Evolutionary conservation across 1,140 invertebrate genomes (phyloP).

Genomic region (Tachypleus tridentatus): DNA sequence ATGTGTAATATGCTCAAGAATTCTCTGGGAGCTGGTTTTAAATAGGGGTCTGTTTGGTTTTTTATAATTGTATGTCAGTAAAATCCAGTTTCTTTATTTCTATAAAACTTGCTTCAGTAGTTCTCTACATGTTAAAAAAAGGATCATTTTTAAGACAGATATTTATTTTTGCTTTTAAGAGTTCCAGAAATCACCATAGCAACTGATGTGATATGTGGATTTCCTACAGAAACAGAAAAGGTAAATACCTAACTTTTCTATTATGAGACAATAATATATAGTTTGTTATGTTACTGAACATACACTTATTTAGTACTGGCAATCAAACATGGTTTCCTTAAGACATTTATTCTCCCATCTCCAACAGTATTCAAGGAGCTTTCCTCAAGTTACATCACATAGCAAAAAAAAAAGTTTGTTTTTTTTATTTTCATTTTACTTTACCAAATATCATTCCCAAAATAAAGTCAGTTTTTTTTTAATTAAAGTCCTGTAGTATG

Average conservation of each 20-base stretch:
- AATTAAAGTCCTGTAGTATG: too few relatives aligned
- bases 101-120: too few relatives aligned
- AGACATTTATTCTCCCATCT: neutral
- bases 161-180: slow-evolving; percentile 33
- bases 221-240: slow-evolving; percentile 84
- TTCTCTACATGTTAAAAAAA: too few relatives aligned
- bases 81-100: too few relatives aligned
- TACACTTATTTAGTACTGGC: neutral
- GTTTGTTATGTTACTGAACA: neutral
- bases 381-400: neutral
- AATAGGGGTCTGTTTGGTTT: too few relatives aligned
- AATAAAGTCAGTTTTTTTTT: too few relatives aligned
- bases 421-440: neutral
- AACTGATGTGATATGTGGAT: slow-evolving; percentile 97
- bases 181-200: slow-evolving; percentile 84
- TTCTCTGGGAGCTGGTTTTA: too few relatives aligned
- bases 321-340: neutral
- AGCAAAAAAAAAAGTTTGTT: neutral
- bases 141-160: slow-evolving; percentile 16
- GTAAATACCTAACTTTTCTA: slow-evolving; percentile 21
- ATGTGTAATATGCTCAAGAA: too few relatives aligned
- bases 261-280: neutral
- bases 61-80: too few relatives aligned
- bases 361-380: neutral
- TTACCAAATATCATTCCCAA: too few relatives aligned